phyloP scores from a whole-genome alignment of 2,888 invertebrate species.

The Cloeon dipterum region DNA sequence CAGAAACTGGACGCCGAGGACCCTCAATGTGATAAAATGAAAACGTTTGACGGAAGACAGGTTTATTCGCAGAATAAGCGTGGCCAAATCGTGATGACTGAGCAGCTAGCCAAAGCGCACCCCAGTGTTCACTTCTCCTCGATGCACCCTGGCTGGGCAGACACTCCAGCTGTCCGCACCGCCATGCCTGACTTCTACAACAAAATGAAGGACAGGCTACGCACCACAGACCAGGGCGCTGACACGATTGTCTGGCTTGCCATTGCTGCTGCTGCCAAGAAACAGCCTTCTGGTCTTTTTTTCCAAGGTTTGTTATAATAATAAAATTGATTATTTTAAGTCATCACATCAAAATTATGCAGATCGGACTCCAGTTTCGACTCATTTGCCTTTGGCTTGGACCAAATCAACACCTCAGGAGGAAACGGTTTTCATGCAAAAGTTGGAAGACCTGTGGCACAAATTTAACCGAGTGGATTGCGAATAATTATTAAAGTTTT shows the following conservation, averaged over 20 bases:
- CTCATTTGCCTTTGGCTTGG: conserved; percentile 22
- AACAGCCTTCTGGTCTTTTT: conserved; percentile 17
- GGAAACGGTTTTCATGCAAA: conserved; percentile 16
- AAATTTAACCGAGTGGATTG: not conserved
- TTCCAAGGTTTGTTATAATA: conserved; percentile 16
- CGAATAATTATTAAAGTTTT: no score
- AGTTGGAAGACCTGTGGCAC: conserved; percentile 2
- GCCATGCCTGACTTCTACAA: conserved; percentile 19
- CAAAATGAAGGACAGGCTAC: conserved; percentile 19
- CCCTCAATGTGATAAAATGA: conserved; percentile 19
- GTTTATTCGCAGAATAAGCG: conserved; percentile 24
- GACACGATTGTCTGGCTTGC: conserved; percentile 23
- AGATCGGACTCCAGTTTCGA: conserved; percentile 17
- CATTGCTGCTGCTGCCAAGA: conserved; percentile 14
- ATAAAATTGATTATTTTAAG: conserved; percentile 6
- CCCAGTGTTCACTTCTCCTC: conserved; percentile 18
- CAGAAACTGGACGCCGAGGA: conserved; percentile 19
- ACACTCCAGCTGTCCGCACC: conserved; percentile 18
- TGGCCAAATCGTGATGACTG: conserved; percentile 14
- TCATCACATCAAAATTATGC: no score
- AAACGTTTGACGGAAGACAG: conserved; percentile 20
- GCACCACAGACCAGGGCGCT: conserved; percentile 20
- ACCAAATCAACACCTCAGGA: conserved; percentile 16
- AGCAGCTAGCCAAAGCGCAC: not conserved
- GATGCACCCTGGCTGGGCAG: conserved; percentile 26